Evolutionary conservation across 2,113 vertebrate species (phyloP).

Genomic region (Dicaeum eximium): DNA sequence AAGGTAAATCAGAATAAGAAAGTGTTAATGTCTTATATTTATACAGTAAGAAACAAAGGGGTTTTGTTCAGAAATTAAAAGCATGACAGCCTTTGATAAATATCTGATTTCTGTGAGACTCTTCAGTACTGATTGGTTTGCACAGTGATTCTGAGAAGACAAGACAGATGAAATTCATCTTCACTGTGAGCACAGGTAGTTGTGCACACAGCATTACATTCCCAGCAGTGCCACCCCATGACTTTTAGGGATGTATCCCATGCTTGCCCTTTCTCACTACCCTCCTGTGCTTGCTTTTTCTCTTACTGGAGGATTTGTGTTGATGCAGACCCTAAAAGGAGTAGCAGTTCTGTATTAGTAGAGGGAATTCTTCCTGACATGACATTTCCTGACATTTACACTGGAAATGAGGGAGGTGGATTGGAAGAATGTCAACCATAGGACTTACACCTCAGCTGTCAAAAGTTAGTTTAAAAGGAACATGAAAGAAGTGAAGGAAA

Average conservation of each 20-base stretch:
- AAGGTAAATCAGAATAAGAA: not conserved
- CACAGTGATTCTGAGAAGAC: not conserved
- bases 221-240: not conserved
- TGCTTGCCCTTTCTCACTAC: not conserved
- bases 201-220: not conserved
- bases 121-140: not conserved
- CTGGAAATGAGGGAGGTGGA: not conserved
- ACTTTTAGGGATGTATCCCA: not conserved
- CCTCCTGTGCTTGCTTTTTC: not conserved
- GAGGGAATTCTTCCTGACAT: not conserved
- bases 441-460: not conserved
- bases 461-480: not conserved
- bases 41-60: not conserved
- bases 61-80: not conserved
- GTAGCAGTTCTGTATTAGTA: not conserved
- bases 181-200: not conserved
- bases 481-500: not conserved
- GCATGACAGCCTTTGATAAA: not conserved
- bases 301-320: not conserved
- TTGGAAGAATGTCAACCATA: not conserved
- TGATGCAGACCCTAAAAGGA: not conserved
- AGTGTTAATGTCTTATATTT: not conserved
- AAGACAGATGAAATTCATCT: not conserved
- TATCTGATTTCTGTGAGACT: not conserved
- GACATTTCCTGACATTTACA: slow-evolving; percentile 17